Percentiles rank a stretch among this genome's conserved stretches.
Evolutionary conservation across 1,140 invertebrate species (phyloP).

Genomic region (Copidosoma floridanum): DNA sequence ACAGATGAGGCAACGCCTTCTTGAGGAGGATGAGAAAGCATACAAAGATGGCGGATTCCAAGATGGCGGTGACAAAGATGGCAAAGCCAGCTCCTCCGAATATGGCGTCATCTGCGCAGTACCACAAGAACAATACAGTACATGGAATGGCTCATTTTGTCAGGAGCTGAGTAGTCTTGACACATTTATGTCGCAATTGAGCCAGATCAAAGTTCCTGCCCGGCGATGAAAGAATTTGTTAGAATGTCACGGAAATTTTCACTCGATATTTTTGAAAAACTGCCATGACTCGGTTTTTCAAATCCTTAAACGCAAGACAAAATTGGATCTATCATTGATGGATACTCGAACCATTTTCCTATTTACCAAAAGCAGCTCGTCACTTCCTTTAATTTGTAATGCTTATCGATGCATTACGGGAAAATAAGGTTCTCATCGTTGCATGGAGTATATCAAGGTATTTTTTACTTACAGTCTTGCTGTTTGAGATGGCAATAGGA

Average conservation of each 20-base stretch:
- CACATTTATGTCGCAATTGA: constrained; percentile 43
- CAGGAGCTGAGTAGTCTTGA: constrained; percentile 44
- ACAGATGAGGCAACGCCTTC: constrained; percentile 40
- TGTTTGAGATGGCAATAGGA: constrained; percentile 49
- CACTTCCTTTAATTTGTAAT: no score
- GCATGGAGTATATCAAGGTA: constrained; percentile 44
- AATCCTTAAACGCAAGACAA: no score
- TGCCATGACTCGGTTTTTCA: constrained; percentile 11
- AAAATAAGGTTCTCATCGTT: constrained; percentile 19
- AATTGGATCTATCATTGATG: no score
- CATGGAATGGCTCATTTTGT: constrained; percentile 34
- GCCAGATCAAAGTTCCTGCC: constrained; percentile 38
- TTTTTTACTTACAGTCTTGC: constrained; percentile 56
- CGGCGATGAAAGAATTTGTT: constrained; percentile 35
- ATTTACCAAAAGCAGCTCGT: no score
- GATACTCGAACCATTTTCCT: no score
- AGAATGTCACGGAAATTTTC: not conserved
- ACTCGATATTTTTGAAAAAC: not conserved
- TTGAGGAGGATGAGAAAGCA: constrained; percentile 21
- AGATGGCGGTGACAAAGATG: constrained; percentile 11
- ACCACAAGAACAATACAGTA: constrained; percentile 3
- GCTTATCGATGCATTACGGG: constrained; percentile 2
- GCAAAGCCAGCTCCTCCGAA: not conserved
- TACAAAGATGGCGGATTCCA: constrained; percentile 2
- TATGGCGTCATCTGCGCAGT: not conserved